phyloP scores from a whole-genome alignment of 2,888 invertebrate species.

The Bibio marci region DNA sequence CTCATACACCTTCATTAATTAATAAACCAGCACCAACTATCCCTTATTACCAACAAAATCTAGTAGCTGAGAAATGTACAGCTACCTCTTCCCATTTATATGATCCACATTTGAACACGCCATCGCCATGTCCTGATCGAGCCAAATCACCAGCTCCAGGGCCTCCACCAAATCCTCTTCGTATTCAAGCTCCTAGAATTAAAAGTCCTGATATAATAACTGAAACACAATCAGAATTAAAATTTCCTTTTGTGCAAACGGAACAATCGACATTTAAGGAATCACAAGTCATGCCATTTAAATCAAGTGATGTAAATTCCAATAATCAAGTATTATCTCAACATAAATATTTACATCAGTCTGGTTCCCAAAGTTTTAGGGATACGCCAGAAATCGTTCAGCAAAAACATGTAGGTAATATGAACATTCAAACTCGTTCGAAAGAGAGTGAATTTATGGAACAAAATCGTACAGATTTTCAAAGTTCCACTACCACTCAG shows the following conservation, averaged over 20 bases:
- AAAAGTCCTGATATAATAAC: too few species aligned
- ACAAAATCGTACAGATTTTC: constrained; percentile 24
- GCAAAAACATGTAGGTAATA: constrained; percentile 33
- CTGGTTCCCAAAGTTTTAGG: constrained; percentile 26
- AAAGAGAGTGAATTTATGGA: constrained; percentile 26
- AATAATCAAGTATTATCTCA: constrained; percentile 12
- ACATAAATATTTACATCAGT: constrained; percentile 31
- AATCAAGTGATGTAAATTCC: background rate
- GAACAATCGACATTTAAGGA: constrained; percentile 8
- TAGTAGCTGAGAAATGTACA: constrained; percentile 47
- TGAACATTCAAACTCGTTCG: constrained; percentile 33
- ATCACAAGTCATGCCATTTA: background rate
- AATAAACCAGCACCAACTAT: constrained; percentile 55
- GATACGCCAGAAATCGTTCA: constrained; percentile 33
- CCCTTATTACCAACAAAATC: constrained; percentile 62
- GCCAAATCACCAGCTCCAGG: constrained; percentile 53
- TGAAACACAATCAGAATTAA: constrained; percentile 20
- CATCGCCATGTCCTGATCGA: constrained; percentile 48
- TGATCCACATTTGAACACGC: constrained; percentile 42
- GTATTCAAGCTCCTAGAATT: constrained; percentile 45
- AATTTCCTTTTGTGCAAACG: constrained; percentile 11
- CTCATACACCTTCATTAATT: constrained; percentile 51
- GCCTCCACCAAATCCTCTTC: constrained; percentile 48
- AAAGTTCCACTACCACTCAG: constrained; percentile 31
- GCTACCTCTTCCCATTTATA: constrained; percentile 41